Conservation (phyloP, 2,888 invertebrate genomes). For the Ariolimax columbianus region DNA sequence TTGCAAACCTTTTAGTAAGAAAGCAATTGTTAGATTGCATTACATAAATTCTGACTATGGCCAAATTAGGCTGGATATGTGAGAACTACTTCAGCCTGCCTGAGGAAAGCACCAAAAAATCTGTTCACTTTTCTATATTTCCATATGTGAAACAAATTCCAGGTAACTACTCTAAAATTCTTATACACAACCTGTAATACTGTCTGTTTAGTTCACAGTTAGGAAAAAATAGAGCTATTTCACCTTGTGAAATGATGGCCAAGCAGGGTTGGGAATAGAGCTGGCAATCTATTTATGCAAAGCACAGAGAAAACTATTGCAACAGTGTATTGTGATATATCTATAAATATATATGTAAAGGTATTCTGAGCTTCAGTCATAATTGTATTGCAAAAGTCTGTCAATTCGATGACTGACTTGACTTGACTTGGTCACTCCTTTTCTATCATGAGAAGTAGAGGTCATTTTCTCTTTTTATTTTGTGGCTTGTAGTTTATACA, state of each 20-base stretch:
- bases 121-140: constrained; percentile 68
- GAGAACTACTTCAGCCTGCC: background rate
- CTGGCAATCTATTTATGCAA: background rate
- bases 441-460: too few species aligned
- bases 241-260: background rate
- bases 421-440: too few species aligned
- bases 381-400: too few species aligned
- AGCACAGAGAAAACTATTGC: too few species aligned
- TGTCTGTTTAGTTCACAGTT: too few species aligned
- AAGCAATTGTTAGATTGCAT: background rate
- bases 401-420: too few species aligned
- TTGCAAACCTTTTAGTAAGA: too few species aligned
- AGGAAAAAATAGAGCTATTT: too few species aligned
- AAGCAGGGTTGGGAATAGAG: background rate
- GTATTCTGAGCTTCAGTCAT: background rate
- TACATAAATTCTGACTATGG: background rate
- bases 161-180: constrained; percentile 37
- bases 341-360: constrained; percentile 40
- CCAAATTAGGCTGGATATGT: constrained; percentile 15
- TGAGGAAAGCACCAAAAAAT: constrained; percentile 31
- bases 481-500: too few species aligned
- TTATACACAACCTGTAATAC: too few species aligned
- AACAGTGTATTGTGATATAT: too few species aligned
- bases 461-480: too few species aligned
- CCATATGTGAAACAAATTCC: constrained; percentile 68